Percentiles rank a stretch among this genome's conserved stretches.
Conservation (phyloP, 2,797 vertebrate genomes). For the Zalophus californianus region DNA sequence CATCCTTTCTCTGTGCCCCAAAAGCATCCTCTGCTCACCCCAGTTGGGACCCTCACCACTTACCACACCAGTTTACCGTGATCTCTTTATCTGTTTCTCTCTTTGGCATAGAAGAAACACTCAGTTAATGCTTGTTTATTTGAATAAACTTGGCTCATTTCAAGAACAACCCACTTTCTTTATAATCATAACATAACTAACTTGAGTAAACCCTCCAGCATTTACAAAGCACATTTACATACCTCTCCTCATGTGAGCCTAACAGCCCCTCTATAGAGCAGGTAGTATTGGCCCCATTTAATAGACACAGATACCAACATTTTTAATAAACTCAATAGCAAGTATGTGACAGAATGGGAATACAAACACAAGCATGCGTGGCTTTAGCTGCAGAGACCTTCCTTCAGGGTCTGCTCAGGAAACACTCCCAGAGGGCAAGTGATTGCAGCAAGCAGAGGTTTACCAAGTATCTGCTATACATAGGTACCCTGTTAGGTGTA, state of each 20-base stretch:
- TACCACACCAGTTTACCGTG: background rate
- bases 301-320: background rate
- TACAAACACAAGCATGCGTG: background rate
- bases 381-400: background rate
- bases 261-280: background rate
- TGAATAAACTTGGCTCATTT: slow-evolving; percentile 31
- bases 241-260: background rate
- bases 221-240: background rate
- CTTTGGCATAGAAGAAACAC: background rate
- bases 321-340: background rate
- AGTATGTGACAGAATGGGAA: background rate
- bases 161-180: background rate
- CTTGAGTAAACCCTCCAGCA: background rate
- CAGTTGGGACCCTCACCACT: background rate
- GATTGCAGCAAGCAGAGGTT: background rate
- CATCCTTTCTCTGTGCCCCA: background rate
- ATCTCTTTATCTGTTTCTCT: background rate
- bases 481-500: background rate
- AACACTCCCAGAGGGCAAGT: background rate
- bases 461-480: background rate
- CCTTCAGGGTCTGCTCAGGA: background rate
- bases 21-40: background rate
- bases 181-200: background rate
- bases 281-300: background rate
- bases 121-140: background rate